Conservation (phyloP, 2,113 vertebrate genomes). For the Cygnus atratus region DNA sequence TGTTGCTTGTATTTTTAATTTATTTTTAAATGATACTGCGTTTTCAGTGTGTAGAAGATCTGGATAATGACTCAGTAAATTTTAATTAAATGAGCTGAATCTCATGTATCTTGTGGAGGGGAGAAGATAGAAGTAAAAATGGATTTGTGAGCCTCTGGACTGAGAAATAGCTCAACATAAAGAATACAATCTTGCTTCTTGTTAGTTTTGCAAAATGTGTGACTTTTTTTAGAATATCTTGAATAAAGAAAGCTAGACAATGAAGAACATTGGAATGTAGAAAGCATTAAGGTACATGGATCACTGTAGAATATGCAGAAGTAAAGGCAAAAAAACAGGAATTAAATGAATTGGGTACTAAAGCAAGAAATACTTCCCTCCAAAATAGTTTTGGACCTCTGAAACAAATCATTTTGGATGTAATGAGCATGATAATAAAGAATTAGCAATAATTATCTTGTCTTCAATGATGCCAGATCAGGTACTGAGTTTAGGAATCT, state of each 20-base stretch:
- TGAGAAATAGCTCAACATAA: neutral
- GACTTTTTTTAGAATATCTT: neutral
- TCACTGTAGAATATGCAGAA: neutral
- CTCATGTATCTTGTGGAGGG: neutral
- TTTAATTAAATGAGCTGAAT: conserved; percentile 72
- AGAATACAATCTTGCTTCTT: neutral
- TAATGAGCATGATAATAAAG: neutral
- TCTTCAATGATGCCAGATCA: neutral
- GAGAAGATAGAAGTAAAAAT: conserved; percentile 13
- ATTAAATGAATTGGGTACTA: neutral
- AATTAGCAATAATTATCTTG: neutral
- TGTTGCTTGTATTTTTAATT: conserved; percentile 24
- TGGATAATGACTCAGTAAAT: conserved; percentile 63
- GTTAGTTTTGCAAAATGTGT: neutral
- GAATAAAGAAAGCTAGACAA: neutral
- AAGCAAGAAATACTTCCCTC: neutral
- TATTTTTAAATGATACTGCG: conserved; percentile 33
- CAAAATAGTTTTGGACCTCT: neutral
- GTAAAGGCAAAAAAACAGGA: neutral
- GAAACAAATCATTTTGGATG: neutral
- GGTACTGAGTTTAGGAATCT: neutral
- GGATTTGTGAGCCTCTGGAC: conserved; percentile 16
- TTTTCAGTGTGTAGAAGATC: conserved; percentile 8
- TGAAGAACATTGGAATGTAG: neutral
- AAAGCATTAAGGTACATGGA: neutral